Evolutionary conservation across 2,888 invertebrate genomes (phyloP).

Genomic region (Eupsilia transversa): DNA sequence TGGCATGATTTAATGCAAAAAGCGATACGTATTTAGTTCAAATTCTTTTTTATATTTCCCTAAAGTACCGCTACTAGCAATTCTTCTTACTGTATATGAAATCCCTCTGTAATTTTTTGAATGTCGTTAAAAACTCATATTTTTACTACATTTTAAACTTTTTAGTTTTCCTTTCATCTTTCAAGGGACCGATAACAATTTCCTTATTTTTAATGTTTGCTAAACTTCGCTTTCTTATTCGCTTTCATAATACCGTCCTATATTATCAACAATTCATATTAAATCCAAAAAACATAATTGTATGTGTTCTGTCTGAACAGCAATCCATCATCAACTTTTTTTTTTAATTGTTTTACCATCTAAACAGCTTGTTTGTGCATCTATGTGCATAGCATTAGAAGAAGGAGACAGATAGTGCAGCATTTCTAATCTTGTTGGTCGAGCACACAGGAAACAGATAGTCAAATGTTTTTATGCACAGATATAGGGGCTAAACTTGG

Average conservation of each 20-base stretch:
- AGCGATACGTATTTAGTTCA: slow-evolving; percentile 20
- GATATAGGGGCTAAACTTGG: slow-evolving; percentile 74
- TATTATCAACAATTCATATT: background rate
- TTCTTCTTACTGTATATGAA: background rate
- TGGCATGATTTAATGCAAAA: slow-evolving; percentile 44
- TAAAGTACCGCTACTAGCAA: slow-evolving; percentile 18
- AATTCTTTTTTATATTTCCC: slow-evolving; percentile 20
- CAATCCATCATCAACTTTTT: slow-evolving; percentile 25
- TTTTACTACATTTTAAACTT: background rate
- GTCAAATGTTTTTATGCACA: slow-evolving; percentile 76
- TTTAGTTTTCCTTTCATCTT: slow-evolving; percentile 18
- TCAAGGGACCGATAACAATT: background rate
- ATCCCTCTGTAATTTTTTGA: background rate
- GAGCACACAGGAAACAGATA: slow-evolving; percentile 83
- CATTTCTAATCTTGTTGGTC: slow-evolving; percentile 87
- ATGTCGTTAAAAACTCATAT: background rate
- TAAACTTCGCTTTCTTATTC: background rate
- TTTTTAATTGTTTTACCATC: slow-evolving; percentile 70
- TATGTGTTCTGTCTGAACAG: slow-evolving; percentile 14
- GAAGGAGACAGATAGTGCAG: slow-evolving; percentile 81
- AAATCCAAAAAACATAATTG: background rate
- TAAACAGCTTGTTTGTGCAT: slow-evolving; percentile 75
- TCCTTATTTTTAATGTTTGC: background rate
- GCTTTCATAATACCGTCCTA: background rate
- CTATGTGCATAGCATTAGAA: slow-evolving; percentile 76